phyloP scores from a whole-genome alignment of 2,888 invertebrate species.

The Xanthorhoe designata region DNA sequence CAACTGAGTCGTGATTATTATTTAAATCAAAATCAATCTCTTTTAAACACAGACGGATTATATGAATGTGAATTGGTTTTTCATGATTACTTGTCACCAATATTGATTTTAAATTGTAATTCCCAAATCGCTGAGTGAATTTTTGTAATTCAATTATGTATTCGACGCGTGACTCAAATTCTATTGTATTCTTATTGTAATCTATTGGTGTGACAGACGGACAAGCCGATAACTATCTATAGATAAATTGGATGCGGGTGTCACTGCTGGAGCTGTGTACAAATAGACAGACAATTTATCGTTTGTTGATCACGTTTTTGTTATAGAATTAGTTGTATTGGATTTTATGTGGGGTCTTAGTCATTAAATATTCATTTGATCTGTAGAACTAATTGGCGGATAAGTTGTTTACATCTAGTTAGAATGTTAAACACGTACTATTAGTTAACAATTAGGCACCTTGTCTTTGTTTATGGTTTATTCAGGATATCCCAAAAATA shows the following conservation, averaged over 20 bases:
- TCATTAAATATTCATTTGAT: constrained; percentile 11
- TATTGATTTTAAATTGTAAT: constrained; percentile 35
- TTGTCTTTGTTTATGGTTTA: too few species aligned
- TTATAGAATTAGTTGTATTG: constrained; percentile 29
- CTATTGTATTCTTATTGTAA: constrained; percentile 61
- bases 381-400: not conserved
- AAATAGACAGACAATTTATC: constrained; percentile 35
- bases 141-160: constrained; percentile 52
- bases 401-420: constrained; percentile 1
- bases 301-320: constrained; percentile 40
- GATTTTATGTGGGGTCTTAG: constrained; percentile 20
- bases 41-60: too few species aligned
- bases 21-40: too few species aligned
- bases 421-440: not conserved
- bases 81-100: constrained; percentile 18
- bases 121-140: constrained; percentile 43
- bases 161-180: constrained; percentile 42
- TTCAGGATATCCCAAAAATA: too few species aligned
- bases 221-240: constrained; percentile 60
- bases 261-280: constrained; percentile 41
- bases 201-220: constrained; percentile 50
- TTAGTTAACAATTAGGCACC: not conserved
- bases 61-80: constrained; percentile 7
- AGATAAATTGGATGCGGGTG: constrained; percentile 68
- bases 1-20: too few species aligned